A percentile compares a stretch with the other conserved stretches of the same genome.
Evolutionary conservation across 2,888 invertebrate genomes (phyloP).

Genomic region (Augiades crinisus): DNA sequence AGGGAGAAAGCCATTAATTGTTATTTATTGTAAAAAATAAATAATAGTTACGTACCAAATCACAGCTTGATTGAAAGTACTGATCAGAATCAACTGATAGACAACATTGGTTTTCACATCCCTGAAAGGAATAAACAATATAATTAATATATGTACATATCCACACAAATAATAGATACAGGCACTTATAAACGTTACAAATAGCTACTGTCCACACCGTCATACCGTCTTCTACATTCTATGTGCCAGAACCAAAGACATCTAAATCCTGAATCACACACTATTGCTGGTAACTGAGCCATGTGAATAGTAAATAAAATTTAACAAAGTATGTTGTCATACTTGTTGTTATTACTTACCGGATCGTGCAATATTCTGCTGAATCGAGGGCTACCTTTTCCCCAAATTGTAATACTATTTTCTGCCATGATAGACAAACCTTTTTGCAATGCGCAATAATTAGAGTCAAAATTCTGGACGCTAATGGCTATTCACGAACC

Average conservation of each 20-base stretch:
- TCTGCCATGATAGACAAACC: background rate
- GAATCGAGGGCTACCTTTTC: background rate
- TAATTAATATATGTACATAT: background rate
- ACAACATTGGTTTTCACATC: slow-evolving; percentile 1
- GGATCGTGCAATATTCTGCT: slow-evolving; percentile 10
- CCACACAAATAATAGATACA: too few species aligned
- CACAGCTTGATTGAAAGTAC: background rate
- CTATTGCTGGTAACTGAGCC: too few species aligned
- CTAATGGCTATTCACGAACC: background rate
- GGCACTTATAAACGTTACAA: too few species aligned
- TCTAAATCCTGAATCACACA: too few species aligned
- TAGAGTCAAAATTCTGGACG: slow-evolving; percentile 6
- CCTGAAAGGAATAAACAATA: background rate
- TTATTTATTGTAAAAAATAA: too few species aligned
- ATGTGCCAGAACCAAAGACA: too few species aligned
- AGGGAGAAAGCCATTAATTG: too few species aligned
- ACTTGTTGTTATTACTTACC: background rate
- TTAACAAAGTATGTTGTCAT: too few species aligned
- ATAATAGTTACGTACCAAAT: background rate
- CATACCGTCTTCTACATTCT: too few species aligned
- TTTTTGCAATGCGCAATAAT: background rate
- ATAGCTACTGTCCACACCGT: too few species aligned
- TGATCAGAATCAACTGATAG: background rate
- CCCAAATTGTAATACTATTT: background rate
- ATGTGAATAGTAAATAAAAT: too few species aligned